Evolutionary conservation across 2,888 invertebrate species (phyloP).

Genomic region (Craniophora ligustri): DNA sequence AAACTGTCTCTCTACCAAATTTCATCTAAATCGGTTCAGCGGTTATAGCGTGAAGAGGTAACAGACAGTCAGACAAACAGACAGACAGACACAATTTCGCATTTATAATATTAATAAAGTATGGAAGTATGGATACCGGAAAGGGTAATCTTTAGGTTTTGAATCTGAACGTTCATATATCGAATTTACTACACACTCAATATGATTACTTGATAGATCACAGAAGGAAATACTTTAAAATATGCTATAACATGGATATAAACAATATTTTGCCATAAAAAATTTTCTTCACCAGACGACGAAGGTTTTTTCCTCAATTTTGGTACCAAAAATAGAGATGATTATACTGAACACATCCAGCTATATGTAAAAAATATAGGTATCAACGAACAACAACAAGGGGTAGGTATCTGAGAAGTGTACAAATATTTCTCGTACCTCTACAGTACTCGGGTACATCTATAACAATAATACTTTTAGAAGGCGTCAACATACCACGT

Average conservation of each 20-base stretch:
- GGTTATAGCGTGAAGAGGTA: too few relatives aligned
- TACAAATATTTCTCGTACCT: conserved; percentile 86
- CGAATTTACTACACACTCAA: conserved; percentile 21
- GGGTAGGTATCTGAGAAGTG: conserved; percentile 85
- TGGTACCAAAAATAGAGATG: conserved; percentile 87
- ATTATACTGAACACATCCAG: conserved; percentile 86
- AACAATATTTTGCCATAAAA: conserved; percentile 54
- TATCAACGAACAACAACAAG: conserved; percentile 88
- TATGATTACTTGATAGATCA: conserved; percentile 49
- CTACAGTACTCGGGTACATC: conserved; percentile 82
- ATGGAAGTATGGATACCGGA: conserved; percentile 33
- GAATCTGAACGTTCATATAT: conserved; percentile 27
- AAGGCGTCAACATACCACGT: conserved; percentile 85
- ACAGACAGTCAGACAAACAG: too few relatives aligned
- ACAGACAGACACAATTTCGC: too few relatives aligned
- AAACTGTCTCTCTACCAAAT: too few relatives aligned
- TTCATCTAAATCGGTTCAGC: too few relatives aligned
- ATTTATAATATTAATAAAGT: too few relatives aligned
- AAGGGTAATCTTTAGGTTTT: conserved; percentile 12
- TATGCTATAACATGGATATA: conserved; percentile 50
- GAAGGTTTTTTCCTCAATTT: conserved; percentile 50
- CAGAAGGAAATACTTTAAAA: conserved; percentile 50
- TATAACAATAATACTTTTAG: conserved; percentile 88
- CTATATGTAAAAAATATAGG: conserved; percentile 88
- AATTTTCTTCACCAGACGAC: conserved; percentile 64